phyloP scores from a whole-genome alignment of 2,888 invertebrate species.

The Noctua janthe region DNA sequence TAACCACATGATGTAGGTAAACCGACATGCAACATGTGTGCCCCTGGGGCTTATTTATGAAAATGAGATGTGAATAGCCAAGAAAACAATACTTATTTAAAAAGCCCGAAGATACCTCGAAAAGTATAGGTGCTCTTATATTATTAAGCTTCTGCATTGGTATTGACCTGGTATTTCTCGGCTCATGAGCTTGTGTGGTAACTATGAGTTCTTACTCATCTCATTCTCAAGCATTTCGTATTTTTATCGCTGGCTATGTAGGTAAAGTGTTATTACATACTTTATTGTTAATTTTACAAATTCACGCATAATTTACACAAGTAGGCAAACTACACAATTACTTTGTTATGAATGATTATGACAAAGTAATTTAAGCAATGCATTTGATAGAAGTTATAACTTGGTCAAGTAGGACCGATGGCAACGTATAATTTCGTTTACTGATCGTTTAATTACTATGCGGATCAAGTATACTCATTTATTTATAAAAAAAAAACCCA shows the following conservation, averaged over 20 bases:
- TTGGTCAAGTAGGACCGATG: background rate
- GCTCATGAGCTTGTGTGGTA: constrained; percentile 36
- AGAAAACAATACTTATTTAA: background rate
- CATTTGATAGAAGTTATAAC: constrained; percentile 20
- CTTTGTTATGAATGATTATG: constrained; percentile 53
- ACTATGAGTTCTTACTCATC: constrained; percentile 35
- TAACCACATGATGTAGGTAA: background rate
- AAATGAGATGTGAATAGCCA: background rate
- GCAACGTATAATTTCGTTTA: background rate
- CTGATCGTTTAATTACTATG: background rate
- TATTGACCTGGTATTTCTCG: background rate
- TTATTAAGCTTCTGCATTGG: background rate
- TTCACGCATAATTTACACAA: constrained; percentile 65
- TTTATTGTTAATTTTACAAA: constrained; percentile 59
- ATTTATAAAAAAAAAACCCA: constrained; percentile 20
- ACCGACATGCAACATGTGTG: no score
- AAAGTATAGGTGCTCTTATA: background rate
- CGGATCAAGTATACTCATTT: background rate
- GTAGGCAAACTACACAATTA: constrained; percentile 58
- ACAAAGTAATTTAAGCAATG: constrained; percentile 37
- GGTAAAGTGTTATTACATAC: constrained; percentile 68
- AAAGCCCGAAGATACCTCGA: background rate
- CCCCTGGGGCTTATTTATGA: background rate
- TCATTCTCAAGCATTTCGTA: constrained; percentile 55
- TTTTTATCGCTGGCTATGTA: constrained; percentile 60